Evolutionary conservation across 2,797 vertebrate species (phyloP), one percentile per base, ranked within the genome.

Genomic region (Pseudocheirus occidentalis): DNA sequence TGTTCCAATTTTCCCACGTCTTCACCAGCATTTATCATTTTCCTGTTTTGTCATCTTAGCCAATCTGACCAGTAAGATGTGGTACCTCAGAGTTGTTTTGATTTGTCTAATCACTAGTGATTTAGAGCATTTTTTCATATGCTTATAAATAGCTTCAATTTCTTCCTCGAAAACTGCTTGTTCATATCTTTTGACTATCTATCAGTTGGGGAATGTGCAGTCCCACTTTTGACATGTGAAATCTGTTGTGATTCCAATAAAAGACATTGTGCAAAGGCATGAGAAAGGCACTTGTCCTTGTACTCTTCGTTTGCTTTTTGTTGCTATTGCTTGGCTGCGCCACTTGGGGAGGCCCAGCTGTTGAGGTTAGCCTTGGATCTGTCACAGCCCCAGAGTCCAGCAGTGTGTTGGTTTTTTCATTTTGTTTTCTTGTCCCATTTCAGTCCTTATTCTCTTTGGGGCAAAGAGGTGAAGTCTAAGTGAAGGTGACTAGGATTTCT

Each of bases 191-290:
- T 54, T 54, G 53, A 54, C 53, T 11, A 54, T 54, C 12, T 12
- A 54, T 54, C 53, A 54, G 12, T 12, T 54, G 53, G 11, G 53
- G 53, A 54, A 54, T 54, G 53, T 54, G 53, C 10, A 95, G 53
- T 92, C 94, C 94, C 34, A 13, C 59, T 95, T 54, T 90, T 93
- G 93, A 95, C 55, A 27, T 50, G 94, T 55, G 95, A 95, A 56
- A 28, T 90, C 91, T 95, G 27, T 94, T 96, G 46, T 94, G 10
- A 95, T 94, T 91, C 90, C 94, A 97, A 93, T 90, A 40, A 55
- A 90, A 54, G 62, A 92, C 28, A 52, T 57, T 14, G 0, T 92
- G 55, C 73, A 52, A 93, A 28, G 73, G 57, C 94, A 91, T 62
- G 87, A 95, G 91, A 90, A 91, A 10, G 92, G 31, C 55, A 90